Conservation (phyloP, 2,888 invertebrate species). For the Ypsolopha scabrella region DNA sequence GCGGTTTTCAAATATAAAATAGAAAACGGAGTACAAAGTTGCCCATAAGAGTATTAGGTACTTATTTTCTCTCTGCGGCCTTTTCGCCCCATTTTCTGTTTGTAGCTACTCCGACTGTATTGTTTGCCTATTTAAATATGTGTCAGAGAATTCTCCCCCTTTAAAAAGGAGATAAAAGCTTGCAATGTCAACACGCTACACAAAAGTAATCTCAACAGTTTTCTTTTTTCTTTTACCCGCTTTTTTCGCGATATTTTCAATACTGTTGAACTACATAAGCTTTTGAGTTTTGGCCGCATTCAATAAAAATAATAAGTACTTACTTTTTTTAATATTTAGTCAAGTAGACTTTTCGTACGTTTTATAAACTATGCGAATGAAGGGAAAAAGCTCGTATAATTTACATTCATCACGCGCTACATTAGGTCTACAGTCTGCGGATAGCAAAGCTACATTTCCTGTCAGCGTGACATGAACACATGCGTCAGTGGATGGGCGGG, state of each 20-base stretch:
- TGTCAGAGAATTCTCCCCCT: slow-evolving; percentile 60
- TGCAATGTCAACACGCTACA: slow-evolving; percentile 58
- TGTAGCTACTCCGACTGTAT: slow-evolving; percentile 17
- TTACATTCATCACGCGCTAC: too few relatives aligned
- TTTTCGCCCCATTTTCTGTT: not conserved
- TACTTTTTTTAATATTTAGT: too few relatives aligned
- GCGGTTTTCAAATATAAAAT: not conserved
- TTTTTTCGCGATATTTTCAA: slow-evolving; percentile 19
- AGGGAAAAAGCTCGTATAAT: too few relatives aligned
- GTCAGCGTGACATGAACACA: slow-evolving; percentile 1
- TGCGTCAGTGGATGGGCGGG: not conserved
- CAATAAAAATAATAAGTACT: too few relatives aligned
- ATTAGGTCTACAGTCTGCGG: too few relatives aligned
- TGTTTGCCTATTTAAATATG: slow-evolving; percentile 67
- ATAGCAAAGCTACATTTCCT: not conserved
- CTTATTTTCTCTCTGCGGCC: not conserved
- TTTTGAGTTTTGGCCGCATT: not conserved
- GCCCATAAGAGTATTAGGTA: not conserved
- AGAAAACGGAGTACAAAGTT: not conserved
- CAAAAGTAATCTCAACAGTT: slow-evolving; percentile 61
- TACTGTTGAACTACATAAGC: slow-evolving; percentile 11
- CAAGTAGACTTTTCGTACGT: too few relatives aligned
- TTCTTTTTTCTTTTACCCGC: slow-evolving; percentile 27
- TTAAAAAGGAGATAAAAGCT: slow-evolving; percentile 64
- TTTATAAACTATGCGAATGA: too few relatives aligned